Conservation (phyloP, 2,113 vertebrate genomes). For the Lampris incognitus region DNA sequence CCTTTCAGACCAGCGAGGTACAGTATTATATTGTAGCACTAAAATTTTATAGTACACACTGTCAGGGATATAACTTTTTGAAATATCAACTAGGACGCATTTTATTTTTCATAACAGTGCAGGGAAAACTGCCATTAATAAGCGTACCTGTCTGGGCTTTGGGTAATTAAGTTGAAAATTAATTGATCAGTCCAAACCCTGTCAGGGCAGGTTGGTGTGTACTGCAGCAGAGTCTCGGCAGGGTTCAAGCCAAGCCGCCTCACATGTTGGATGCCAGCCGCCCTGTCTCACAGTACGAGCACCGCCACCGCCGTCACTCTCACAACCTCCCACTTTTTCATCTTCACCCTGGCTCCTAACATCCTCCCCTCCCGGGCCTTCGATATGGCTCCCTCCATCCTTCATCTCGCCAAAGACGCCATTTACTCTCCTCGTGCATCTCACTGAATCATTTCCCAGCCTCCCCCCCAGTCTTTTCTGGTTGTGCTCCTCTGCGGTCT, state of each 20-base stretch:
- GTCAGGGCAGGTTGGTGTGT: constrained; percentile 11
- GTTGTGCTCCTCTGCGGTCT: constrained; percentile 3
- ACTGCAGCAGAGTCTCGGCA: background rate
- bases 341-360: constrained; percentile 40
- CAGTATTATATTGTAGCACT: constrained; percentile 32
- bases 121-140: constrained; percentile 1
- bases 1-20: constrained; percentile 11
- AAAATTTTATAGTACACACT: constrained; percentile 48
- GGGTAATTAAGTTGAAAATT: background rate
- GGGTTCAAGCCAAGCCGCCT: too few relatives aligned
- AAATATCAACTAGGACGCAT: constrained; percentile 23
- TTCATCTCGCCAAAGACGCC: constrained; percentile 70
- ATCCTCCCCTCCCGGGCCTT: constrained; percentile 44
- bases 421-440: constrained; percentile 69
- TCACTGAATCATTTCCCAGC: constrained; percentile 61
- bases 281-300: constrained; percentile 58
- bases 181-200: constrained; percentile 1
- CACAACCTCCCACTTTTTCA: constrained; percentile 54
- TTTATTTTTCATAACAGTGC: background rate
- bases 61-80: constrained; percentile 26
- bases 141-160: constrained; percentile 12
- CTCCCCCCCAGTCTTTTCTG: constrained; percentile 33
- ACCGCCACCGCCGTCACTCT: constrained; percentile 48
- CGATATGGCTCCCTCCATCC: constrained; percentile 60
- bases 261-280: constrained; percentile 30